These are phyloP conservation scores for Scaptomyza reducta DNA, from an alignment of 2,888 invertebrate species.

Conservation along the genomic window DNA sequence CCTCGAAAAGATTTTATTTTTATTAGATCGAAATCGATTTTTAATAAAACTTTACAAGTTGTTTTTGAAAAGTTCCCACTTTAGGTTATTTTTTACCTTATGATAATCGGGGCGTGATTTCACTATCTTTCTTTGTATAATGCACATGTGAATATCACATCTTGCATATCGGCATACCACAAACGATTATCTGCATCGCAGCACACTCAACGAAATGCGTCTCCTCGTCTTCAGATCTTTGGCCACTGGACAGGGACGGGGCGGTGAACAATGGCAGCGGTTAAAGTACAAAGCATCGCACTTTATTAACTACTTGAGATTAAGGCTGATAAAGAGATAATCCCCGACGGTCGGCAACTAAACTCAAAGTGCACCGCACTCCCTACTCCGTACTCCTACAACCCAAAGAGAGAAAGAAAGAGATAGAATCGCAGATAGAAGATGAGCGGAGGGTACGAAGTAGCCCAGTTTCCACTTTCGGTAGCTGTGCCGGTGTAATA, in stretches of 20 bases:
- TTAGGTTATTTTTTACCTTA: slow-evolving; percentile 42
- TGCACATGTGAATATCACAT: slow-evolving; percentile 55
- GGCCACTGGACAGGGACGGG: slow-evolving; percentile 43
- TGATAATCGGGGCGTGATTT: slow-evolving; percentile 57
- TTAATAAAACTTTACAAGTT: no score
- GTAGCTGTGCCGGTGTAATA: slow-evolving; percentile 81
- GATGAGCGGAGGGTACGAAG: slow-evolving; percentile 1
- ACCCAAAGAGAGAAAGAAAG: slow-evolving; percentile 16
- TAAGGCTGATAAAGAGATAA: slow-evolving; percentile 83
- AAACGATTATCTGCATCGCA: slow-evolving; percentile 80
- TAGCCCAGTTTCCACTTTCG: slow-evolving; percentile 50
- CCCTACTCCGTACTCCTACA: slow-evolving; percentile 68
- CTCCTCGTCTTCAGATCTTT: slow-evolving; percentile 18
- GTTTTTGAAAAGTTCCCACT: no score
- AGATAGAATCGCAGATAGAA: neutral
- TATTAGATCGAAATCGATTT: neutral
- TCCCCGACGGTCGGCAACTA: slow-evolving; percentile 73
- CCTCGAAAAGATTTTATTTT: neutral
- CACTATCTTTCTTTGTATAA: slow-evolving; percentile 21
- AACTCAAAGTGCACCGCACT: slow-evolving; percentile 64
- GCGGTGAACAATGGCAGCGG: slow-evolving; percentile 74
- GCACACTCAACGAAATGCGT: slow-evolving; percentile 64
- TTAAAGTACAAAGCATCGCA: slow-evolving; percentile 82
- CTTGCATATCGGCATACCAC: slow-evolving; percentile 73
- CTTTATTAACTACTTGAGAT: slow-evolving; percentile 84